Conservation (phyloP, 2,797 vertebrate species). For the Tachyglossus aculeatus region DNA sequence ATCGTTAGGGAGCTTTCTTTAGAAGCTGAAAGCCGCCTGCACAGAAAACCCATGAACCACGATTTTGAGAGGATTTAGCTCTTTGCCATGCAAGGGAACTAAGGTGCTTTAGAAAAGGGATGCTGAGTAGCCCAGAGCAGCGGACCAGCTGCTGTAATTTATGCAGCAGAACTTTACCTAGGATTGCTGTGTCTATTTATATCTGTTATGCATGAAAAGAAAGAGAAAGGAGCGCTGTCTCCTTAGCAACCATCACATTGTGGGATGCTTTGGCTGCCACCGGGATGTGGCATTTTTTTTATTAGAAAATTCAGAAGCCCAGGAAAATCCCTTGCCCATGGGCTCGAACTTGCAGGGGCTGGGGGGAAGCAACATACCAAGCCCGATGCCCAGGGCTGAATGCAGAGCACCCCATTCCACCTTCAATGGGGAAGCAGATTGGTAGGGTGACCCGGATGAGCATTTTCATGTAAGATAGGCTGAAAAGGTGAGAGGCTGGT, state of each 20-base stretch:
- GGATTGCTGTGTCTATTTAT: constrained; percentile 61
- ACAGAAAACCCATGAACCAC: not conserved
- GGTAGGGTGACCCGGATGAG: no score
- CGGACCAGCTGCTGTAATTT: constrained; percentile 55
- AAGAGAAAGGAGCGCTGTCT: constrained; percentile 54
- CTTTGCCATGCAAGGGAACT: not conserved
- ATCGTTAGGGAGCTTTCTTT: not conserved
- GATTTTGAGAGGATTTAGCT: not conserved
- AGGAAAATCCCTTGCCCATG: no score
- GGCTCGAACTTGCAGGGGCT: no score
- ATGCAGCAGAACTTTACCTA: constrained; percentile 49
- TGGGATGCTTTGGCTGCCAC: constrained; percentile 18
- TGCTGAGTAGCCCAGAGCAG: not conserved
- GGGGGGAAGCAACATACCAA: no score
- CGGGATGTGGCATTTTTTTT: constrained; percentile 57
- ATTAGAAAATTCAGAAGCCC: no score
- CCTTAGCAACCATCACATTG: constrained; percentile 55
- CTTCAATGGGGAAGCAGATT: no score
- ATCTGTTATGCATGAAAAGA: constrained; percentile 59
- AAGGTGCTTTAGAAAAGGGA: not conserved
- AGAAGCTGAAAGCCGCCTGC: not conserved
- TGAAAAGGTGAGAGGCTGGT: no score
- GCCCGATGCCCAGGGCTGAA: no score
- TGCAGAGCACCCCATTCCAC: no score
- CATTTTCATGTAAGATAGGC: no score